Conservation (phyloP, 2,888 invertebrate species). For the Chironomus riparius region DNA sequence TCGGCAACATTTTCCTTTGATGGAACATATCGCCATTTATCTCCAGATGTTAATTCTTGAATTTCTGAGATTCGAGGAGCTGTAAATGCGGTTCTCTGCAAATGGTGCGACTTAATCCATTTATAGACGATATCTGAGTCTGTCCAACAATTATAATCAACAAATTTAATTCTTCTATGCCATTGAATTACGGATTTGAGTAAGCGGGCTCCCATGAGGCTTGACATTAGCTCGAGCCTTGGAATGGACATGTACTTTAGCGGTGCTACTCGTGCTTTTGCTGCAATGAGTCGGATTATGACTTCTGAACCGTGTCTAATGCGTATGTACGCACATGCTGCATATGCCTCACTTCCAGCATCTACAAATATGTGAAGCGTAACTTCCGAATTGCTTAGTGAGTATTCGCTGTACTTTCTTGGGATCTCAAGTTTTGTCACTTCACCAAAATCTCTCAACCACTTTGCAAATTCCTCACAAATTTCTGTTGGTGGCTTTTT, state of each 20-base stretch:
- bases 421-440: conserved; percentile 30
- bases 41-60: background rate
- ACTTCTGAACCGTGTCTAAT: background rate
- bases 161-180: background rate
- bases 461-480: conserved; percentile 29
- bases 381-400: background rate
- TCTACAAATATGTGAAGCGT: conserved; percentile 30
- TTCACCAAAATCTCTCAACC: conserved; percentile 29
- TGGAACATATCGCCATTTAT: conserved; percentile 33
- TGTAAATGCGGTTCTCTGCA: background rate
- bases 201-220: background rate
- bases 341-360: conserved; percentile 31
- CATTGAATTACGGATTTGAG: too few relatives aligned
- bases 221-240: conserved; percentile 29
- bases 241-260: conserved; percentile 28
- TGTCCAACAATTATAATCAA: background rate
- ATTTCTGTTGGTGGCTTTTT: conserved; percentile 29
- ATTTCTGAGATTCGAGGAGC: background rate
- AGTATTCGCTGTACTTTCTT: conserved; percentile 28
- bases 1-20: conserved; percentile 31
- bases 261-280: conserved; percentile 29
- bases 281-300: conserved; percentile 1
- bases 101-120: background rate
- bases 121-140: background rate
- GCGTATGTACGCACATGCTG: too few relatives aligned